A percentile compares a stretch with the other conserved stretches of the same genome.
phyloP scores from a whole-genome alignment of 2,797 vertebrate genomes.

The Enoplosus armatus region DNA sequence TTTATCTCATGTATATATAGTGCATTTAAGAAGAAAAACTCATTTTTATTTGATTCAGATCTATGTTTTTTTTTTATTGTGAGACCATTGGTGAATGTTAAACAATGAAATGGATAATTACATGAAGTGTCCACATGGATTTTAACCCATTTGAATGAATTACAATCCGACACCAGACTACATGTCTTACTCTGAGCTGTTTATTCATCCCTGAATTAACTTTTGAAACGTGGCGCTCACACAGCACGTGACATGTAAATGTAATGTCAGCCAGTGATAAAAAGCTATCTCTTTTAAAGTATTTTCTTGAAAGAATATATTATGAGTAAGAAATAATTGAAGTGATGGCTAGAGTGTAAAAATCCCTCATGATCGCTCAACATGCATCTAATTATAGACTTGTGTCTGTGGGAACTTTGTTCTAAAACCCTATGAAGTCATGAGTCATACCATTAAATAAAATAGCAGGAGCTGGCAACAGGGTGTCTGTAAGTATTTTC shows the following conservation, averaged over 20 bases:
- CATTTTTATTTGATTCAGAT: neutral
- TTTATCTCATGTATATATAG: neutral
- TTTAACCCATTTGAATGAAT: neutral
- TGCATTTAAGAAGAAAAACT: neutral
- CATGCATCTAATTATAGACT: neutral
- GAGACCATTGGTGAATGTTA: neutral
- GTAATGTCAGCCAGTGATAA: neutral
- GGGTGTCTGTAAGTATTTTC: neutral
- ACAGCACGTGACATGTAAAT: neutral
- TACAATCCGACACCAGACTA: neutral
- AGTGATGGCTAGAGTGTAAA: neutral
- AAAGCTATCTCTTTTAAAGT: neutral
- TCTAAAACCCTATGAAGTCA: neutral
- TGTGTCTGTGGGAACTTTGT: neutral
- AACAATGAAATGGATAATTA: neutral
- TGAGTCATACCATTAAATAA: neutral
- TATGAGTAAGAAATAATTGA: neutral
- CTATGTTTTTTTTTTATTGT: neutral
- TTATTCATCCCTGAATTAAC: neutral
- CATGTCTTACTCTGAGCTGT: neutral
- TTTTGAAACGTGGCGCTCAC: neutral
- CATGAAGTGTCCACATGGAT: neutral
- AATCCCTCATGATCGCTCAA: neutral
- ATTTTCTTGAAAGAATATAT: neutral
- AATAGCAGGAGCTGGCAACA: neutral